Evolutionary conservation across 2,797 vertebrate genomes (phyloP).

Genomic region (Macrochelys suwanniensis): DNA sequence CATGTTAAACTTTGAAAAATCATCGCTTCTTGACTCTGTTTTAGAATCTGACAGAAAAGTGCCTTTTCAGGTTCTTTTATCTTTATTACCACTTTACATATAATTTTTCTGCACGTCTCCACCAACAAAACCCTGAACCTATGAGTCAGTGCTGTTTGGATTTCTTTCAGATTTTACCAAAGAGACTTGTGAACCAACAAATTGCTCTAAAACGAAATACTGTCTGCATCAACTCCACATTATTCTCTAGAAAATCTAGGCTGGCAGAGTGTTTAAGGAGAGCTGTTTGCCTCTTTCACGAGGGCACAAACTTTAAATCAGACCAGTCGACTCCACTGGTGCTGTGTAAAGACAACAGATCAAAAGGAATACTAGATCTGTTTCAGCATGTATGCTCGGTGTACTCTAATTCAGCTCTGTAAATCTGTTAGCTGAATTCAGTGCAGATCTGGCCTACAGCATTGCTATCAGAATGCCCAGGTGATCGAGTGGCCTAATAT

Average conservation of each 20-base stretch:
- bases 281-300: background rate
- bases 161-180: background rate
- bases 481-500: background rate
- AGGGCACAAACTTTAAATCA: background rate
- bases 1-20: background rate
- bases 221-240: background rate
- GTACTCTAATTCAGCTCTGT: background rate
- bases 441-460: background rate
- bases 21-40: background rate
- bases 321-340: background rate
- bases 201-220: background rate
- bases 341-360: background rate
- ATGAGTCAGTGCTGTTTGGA: background rate
- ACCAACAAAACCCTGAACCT: background rate
- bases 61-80: rapidly evolving
- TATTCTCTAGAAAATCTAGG: background rate
- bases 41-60: background rate
- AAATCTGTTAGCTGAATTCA: background rate
- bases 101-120: background rate
- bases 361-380: rapidly evolving
- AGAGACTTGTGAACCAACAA: background rate
- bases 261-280: background rate
- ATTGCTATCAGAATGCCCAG: background rate
- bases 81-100: background rate
- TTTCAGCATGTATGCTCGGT: rapidly evolving